phyloP scores from a whole-genome alignment of 2,113 vertebrate species.

The Propithecus coquereli region DNA sequence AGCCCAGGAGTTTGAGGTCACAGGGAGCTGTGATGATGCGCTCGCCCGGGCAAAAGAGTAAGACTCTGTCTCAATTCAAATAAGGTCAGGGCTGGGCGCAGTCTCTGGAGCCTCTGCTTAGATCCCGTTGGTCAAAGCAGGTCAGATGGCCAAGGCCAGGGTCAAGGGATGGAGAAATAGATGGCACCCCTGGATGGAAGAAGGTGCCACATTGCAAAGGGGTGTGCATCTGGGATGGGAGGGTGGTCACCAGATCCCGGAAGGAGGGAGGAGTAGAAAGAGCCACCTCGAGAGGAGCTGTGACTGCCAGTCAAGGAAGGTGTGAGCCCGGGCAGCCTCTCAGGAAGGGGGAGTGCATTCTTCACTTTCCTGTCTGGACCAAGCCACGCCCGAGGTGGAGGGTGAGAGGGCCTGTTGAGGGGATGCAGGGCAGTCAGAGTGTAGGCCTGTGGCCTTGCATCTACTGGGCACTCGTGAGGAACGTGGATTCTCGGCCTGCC shows the following conservation, averaged over 20 bases:
- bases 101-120: neutral
- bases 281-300: neutral
- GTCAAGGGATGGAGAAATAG: neutral
- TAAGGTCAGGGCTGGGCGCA: neutral
- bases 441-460: fast-evolving
- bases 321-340: neutral
- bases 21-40: too few species aligned
- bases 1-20: too few species aligned
- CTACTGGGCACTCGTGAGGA: too few species aligned
- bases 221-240: neutral
- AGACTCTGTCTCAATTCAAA: neutral
- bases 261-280: neutral
- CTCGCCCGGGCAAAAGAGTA: neutral
- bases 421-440: neutral
- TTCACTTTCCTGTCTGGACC: neutral
- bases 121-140: neutral
- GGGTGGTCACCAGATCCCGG: neutral
- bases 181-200: neutral
- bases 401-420: neutral
- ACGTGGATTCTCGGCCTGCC: too few species aligned
- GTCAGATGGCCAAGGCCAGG: fast-evolving
- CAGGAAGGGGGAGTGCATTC: neutral
- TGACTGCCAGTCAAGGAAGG: neutral
- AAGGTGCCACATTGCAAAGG: neutral
- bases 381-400: neutral